Percentiles rank a stretch among this genome's conserved stretches.
Evolutionary conservation across 2,797 vertebrate species (phyloP).

Genomic region (Acomys russatus): DNA sequence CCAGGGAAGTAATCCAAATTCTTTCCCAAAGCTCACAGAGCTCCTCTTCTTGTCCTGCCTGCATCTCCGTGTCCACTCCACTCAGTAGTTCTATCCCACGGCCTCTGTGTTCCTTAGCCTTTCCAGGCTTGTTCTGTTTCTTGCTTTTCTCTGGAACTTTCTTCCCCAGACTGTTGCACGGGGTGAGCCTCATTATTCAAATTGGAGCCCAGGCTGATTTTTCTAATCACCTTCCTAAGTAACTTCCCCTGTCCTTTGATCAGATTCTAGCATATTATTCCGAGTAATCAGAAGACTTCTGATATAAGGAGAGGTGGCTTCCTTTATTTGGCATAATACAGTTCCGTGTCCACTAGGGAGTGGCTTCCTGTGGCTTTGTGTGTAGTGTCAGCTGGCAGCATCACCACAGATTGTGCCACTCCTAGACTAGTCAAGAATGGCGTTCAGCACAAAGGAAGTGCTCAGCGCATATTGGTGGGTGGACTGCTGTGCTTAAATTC

Average conservation of each 20-base stretch:
- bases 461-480: not conserved
- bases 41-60: not conserved
- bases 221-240: slow-evolving; percentile 7
- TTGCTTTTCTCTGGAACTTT: not conserved
- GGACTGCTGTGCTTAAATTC: not conserved
- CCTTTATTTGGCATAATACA: slow-evolving; percentile 10
- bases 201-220: not conserved
- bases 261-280: not conserved
- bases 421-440: not conserved
- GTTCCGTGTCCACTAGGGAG: not conserved
- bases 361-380: not conserved
- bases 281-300: not conserved
- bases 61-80: not conserved
- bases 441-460: not conserved
- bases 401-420: not conserved
- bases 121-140: not conserved
- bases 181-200: slow-evolving; percentile 23
- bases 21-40: not conserved
- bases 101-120: not conserved
- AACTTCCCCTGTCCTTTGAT: not conserved
- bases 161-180: not conserved
- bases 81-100: not conserved
- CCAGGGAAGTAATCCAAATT: not conserved
- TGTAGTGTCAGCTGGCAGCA: not conserved
- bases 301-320: not conserved